A percentile compares a stretch with the other conserved stretches of the same genome.
Conservation (phyloP, 2,888 invertebrate genomes). For the Colletes collaris region DNA sequence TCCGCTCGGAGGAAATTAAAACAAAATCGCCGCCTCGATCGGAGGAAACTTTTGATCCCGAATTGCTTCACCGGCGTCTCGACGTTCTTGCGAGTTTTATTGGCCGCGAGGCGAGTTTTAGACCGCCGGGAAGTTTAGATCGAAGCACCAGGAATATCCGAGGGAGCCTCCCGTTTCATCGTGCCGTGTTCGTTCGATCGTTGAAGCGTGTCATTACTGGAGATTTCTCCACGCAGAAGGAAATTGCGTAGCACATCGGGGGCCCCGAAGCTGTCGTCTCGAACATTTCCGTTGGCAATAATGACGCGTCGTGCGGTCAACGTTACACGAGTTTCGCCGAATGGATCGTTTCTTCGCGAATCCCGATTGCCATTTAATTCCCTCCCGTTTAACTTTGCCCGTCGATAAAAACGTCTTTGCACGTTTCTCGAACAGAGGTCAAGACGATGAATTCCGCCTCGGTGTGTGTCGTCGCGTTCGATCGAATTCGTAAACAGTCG, state of each 20-base stretch:
- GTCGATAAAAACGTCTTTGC: too few relatives aligned
- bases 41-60: neutral
- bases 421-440: too few relatives aligned
- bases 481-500: too few relatives aligned
- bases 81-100: slow-evolving; percentile 11
- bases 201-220: slow-evolving; percentile 51
- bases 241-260: slow-evolving; percentile 46
- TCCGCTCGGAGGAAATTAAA: too few relatives aligned
- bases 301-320: slow-evolving; percentile 7
- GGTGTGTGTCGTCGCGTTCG: too few relatives aligned
- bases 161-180: slow-evolving; percentile 22
- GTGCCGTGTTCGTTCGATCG: slow-evolving; percentile 34
- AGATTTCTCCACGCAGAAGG: slow-evolving; percentile 52
- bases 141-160: slow-evolving; percentile 29
- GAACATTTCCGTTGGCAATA: slow-evolving; percentile 15
- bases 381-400: too few relatives aligned
- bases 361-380: neutral
- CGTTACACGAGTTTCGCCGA: neutral
- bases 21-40: too few relatives aligned
- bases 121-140: slow-evolving; percentile 35
- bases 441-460: too few relatives aligned
- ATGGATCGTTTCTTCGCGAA: neutral
- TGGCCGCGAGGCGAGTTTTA: slow-evolving; percentile 7
- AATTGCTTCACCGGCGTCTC: neutral
- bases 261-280: slow-evolving; percentile 7